Percentiles rank a stretch among this genome's conserved stretches.
Conservation (phyloP, 2,888 invertebrate species). For the Cistogaster globosa region DNA sequence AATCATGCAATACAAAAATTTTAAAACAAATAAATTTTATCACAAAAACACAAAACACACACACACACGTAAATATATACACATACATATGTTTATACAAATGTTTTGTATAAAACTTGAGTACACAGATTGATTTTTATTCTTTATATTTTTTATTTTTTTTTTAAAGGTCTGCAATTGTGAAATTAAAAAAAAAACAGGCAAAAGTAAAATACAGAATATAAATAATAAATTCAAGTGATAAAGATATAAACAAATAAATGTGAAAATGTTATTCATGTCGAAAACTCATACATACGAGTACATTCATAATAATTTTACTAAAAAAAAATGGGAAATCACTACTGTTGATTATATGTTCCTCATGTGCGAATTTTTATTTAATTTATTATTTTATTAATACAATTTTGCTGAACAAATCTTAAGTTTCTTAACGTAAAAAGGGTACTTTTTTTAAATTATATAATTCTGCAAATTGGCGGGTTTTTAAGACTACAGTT, state of each 20-base stretch:
- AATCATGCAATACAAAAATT: conserved; percentile 15
- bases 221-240: conserved; percentile 41
- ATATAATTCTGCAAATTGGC: too few species aligned
- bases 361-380: conserved; percentile 22
- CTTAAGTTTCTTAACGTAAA: conserved; percentile 31
- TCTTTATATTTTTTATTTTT: conserved; percentile 4
- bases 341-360: conserved; percentile 15
- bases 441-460: conserved; percentile 18
- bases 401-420: background rate
- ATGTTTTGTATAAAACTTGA: background rate
- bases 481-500: background rate
- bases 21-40: conserved; percentile 11
- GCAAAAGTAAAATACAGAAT: conserved; percentile 20
- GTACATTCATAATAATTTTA: background rate
- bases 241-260: conserved; percentile 66
- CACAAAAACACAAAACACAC: background rate
- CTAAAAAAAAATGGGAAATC: background rate
- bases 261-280: conserved; percentile 33
- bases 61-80: background rate
- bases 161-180: conserved; percentile 59
- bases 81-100: background rate
- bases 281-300: background rate
- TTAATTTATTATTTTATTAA: conserved; percentile 13
- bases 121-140: conserved; percentile 8
- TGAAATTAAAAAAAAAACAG: conserved; percentile 41